Percentiles rank a stretch among this genome's conserved stretches.
phyloP scores from a whole-genome alignment of 30 jellyfish, hydroid and myxozoan genomes.

The Rhopilema esculentum region DNA sequence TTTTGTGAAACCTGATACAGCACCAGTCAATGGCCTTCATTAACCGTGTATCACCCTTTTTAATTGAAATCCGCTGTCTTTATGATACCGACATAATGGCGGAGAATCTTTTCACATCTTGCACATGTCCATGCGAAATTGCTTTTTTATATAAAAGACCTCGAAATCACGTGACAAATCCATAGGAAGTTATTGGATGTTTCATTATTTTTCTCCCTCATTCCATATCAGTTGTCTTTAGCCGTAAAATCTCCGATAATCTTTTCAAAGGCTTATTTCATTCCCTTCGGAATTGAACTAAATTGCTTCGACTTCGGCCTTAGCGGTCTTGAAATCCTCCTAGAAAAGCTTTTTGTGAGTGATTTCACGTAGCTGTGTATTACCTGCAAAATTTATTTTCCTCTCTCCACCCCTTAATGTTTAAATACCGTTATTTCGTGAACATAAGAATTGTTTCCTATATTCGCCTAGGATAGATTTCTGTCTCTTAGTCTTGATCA shows the following conservation, averaged over 20 bases:
- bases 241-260: background rate
- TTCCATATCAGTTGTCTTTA: background rate
- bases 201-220: background rate
- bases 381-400: too few species aligned
- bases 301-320: background rate
- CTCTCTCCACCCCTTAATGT: too few species aligned
- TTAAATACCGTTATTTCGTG: background rate
- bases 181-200: background rate
- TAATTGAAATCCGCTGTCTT: background rate
- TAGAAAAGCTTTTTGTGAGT: too few species aligned
- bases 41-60: background rate
- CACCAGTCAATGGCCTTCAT: constrained; percentile 4
- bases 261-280: background rate
- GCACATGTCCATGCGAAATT: constrained; percentile 47
- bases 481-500: background rate
- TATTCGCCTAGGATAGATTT: background rate
- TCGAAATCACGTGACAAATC: constrained; percentile 21
- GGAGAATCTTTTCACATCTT: background rate
- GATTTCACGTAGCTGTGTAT: too few species aligned
- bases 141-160: background rate
- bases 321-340: background rate
- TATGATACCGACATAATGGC: constrained; percentile 30
- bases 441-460: background rate
- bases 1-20: background rate
- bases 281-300: background rate